Base-by-base conservation (phyloP, 2,888 invertebrate genomes). In the Unio pictorum region DNA sequence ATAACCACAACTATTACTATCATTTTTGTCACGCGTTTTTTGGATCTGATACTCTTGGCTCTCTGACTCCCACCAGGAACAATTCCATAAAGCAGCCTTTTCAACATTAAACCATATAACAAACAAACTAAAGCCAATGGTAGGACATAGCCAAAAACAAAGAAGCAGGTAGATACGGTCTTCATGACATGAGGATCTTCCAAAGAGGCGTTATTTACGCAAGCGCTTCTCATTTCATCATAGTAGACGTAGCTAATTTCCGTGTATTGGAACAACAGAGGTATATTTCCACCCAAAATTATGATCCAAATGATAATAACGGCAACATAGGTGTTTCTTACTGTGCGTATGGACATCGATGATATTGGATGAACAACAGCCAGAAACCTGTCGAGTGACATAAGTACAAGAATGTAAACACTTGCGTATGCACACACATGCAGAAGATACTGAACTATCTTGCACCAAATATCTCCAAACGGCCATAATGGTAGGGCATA, bases 301-400 rank as follows among this genome's bases (percentile, higher is more conserved):
- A 95, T 91, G 66, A 94, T 92, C 97, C 97, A 97, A 66, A 94
- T 93, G 78, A 94, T 92, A 61, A 92, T 92, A 78, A 96, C 95
- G 28, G 95, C 95, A 68, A 94, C 90, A 78, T 94, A 92, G 20
- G 96, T 95, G 88, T 96, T 95, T 74, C 92, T 92, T 86, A 95
- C 95, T 3, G 95, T 96, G 69, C 96, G 92, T 78, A 95, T 88
- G 0, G 95, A 94, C 93, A 96, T 96, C 65, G 96, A 95, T 0
- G 94, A 93, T 79, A 97, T 95, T 5, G 97, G 97, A 89, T 96
- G 96, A 2, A 97, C 97, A 3, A 98, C 97, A 55, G 97, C 97
- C 90, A 98, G 92, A 89, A 95, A 98, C 78, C 93, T 88, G 90
- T 98, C 97, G 70, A 97, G 91, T 8, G 96, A 96, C 97, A 98